phyloP scores from a whole-genome alignment of 1,140 invertebrate species.

The Helicoverpa zea region DNA sequence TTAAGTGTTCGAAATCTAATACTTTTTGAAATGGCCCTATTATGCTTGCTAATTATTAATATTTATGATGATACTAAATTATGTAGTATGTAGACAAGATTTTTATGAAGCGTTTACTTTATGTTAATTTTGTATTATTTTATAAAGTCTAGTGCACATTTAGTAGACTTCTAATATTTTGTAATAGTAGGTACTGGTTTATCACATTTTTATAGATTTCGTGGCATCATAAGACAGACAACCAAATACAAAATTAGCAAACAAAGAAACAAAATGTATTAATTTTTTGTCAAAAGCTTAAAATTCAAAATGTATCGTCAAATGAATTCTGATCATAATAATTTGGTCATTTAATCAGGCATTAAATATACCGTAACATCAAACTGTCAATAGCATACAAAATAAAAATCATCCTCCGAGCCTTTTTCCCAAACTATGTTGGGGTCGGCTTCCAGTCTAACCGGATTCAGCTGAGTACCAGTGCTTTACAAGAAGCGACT shows the following conservation, averaged over 20 bases:
- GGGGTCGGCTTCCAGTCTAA: no score
- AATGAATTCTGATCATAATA: not conserved
- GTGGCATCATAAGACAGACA: no score
- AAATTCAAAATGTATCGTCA: no score
- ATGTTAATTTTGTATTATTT: not conserved
- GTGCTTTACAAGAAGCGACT: no score
- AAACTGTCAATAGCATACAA: not conserved
- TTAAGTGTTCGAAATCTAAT: slow-evolving; percentile 37
- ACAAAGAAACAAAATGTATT: no score
- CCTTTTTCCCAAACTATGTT: no score
- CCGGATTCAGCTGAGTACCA: no score
- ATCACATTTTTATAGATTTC: no score
- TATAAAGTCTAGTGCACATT: not conserved
- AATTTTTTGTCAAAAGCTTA: no score
- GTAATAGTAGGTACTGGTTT: no score
- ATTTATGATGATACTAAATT: slow-evolving; percentile 34
- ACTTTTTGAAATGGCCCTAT: slow-evolving; percentile 35
- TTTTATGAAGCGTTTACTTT: slow-evolving; percentile 23
- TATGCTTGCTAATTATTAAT: slow-evolving; percentile 44
- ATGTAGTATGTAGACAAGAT: slow-evolving; percentile 5
- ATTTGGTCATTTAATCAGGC: not conserved
- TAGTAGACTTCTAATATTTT: not conserved
- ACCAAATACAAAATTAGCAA: not conserved
- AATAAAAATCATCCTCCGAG: no score
- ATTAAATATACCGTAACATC: slow-evolving; percentile 2